Evolutionary conservation across 2,113 vertebrate genomes (phyloP).

Genomic region (Nothocercus nigrocapillus): DNA sequence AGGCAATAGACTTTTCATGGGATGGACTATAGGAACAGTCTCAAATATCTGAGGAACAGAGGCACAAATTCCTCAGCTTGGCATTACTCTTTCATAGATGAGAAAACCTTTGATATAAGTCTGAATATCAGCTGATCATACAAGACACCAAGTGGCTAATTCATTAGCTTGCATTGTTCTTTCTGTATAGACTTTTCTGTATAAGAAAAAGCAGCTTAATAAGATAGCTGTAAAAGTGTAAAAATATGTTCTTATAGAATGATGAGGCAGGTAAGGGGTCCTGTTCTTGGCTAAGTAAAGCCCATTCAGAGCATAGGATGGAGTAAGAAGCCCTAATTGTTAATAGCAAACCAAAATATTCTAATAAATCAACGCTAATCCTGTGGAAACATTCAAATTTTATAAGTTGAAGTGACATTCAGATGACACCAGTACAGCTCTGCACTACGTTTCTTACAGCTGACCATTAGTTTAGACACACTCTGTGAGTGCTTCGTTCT

Average conservation of each 20-base stretch:
- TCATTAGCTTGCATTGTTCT: neutral
- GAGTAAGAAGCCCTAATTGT: neutral
- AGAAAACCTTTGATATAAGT: neutral
- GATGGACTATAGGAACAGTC: neutral
- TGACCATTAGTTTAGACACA: neutral
- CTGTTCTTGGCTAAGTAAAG: neutral
- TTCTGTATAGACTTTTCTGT: neutral
- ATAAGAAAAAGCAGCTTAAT: neutral
- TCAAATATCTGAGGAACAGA: neutral
- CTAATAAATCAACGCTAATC: neutral
- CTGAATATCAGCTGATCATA: neutral
- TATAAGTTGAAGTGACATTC: neutral
- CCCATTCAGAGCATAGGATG: neutral
- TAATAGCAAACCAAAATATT: neutral
- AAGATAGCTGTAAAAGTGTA: neutral
- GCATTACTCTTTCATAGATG: neutral
- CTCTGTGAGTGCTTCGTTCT: accelerated
- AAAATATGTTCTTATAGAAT: neutral
- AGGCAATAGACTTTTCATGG: neutral
- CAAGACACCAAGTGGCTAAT: neutral
- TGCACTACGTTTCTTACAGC: neutral
- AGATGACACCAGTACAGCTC: neutral
- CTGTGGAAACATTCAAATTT: neutral
- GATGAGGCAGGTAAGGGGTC: neutral
- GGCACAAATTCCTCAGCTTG: neutral